Percentiles rank a stretch among this genome's conserved stretches.
Conservation (phyloP, 2,113 vertebrate genomes). For the Coturnix japonica region DNA sequence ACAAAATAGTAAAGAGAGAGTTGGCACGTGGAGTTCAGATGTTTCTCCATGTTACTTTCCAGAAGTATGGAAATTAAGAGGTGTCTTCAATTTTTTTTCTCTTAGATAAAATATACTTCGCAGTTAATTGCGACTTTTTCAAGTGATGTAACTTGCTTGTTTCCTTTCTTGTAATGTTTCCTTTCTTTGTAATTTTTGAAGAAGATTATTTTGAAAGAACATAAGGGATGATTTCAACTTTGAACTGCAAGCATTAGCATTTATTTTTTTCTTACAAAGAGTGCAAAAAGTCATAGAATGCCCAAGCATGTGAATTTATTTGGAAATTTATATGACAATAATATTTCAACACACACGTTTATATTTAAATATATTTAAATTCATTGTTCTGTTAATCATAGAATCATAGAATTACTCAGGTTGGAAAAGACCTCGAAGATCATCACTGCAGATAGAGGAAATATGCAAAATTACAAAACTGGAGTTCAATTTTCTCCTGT, state of each 20-base stretch:
- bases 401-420: no score
- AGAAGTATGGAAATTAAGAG: not conserved
- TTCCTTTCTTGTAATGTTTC: not conserved
- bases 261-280: not conserved
- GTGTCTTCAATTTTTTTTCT: not conserved
- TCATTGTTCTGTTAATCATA: not conserved
- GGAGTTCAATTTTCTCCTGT: not conserved
- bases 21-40: slow-evolving; percentile 8
- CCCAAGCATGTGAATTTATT: not conserved
- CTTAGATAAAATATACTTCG: not conserved
- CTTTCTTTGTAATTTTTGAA: not conserved
- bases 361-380: not conserved
- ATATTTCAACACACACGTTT: not conserved
- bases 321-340: not conserved
- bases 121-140: not conserved
- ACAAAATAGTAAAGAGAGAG: slow-evolving; percentile 9
- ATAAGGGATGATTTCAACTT: not conserved
- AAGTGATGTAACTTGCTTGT: not conserved
- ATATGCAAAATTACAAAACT: not conserved
- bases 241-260: not conserved
- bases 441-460: fast-evolving
- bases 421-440: no score
- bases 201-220: not conserved
- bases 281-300: not conserved
- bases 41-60: not conserved